Evolutionary conservation across 2,888 invertebrate species (phyloP).

Genomic region (Proisotoma minuta): DNA sequence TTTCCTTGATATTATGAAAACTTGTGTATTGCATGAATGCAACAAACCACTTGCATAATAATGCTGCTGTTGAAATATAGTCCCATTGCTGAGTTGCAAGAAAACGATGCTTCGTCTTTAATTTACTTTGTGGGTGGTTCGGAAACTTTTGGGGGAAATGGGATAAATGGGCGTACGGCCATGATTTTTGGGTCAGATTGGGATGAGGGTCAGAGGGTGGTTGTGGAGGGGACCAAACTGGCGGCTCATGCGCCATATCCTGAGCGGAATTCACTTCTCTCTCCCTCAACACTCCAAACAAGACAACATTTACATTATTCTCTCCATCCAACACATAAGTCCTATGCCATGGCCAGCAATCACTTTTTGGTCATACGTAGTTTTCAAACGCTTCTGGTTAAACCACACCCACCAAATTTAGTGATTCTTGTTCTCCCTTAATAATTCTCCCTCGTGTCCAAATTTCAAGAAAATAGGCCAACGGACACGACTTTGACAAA

Average conservation of each 20-base stretch:
- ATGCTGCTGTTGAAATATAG: no score
- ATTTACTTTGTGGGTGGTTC: neutral
- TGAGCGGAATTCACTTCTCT: neutral
- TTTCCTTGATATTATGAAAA: no score
- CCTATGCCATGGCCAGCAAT: neutral
- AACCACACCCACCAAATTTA: neutral
- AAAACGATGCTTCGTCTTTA: no score
- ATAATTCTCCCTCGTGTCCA: neutral
- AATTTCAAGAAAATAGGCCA: neutral
- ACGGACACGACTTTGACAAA: neutral
- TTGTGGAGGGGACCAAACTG: neutral
- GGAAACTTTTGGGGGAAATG: neutral
- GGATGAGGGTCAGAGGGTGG: slow-evolving; percentile 3
- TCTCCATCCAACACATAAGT: neutral
- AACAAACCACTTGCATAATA: no score
- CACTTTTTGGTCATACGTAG: neutral
- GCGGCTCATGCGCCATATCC: neutral
- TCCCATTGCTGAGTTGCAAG: no score
- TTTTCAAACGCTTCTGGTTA: neutral
- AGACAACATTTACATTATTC: slow-evolving; percentile 2
- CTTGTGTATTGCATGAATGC: no score
- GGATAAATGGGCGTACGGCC: neutral
- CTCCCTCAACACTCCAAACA: slow-evolving; percentile 4
- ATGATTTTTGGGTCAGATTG: neutral
- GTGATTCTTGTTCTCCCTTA: neutral